Percentiles rank a stretch among this genome's conserved stretches.
phyloP scores from a whole-genome alignment of 2,888 invertebrate genomes.

The Yponomeuta sedellus region DNA sequence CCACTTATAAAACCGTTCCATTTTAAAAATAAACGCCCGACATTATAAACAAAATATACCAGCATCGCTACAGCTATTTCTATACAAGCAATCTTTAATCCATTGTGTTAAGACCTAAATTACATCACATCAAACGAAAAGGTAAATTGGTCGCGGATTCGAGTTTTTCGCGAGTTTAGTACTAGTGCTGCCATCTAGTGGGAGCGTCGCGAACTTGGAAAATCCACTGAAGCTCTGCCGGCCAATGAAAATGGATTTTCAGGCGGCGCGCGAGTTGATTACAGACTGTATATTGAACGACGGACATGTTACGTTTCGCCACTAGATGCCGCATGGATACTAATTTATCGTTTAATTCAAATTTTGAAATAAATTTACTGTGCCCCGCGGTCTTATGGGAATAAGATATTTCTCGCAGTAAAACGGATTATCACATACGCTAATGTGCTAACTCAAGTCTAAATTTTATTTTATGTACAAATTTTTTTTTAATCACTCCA shows the following conservation, averaged over 20 bases:
- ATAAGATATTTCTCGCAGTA: too few species aligned
- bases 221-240: conserved; percentile 41
- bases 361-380: not conserved
- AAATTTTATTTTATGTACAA: too few species aligned
- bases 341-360: not conserved
- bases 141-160: not conserved
- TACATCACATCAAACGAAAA: not conserved
- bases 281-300: not conserved
- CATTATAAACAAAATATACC: conserved; percentile 48
- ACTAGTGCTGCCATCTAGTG: conserved; percentile 48
- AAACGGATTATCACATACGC: too few species aligned
- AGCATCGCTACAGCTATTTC: not conserved
- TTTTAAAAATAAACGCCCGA: conserved; percentile 64
- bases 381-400: too few species aligned
- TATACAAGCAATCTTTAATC: not conserved
- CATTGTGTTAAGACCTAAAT: not conserved
- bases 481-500: too few species aligned
- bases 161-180: not conserved
- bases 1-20: conserved; percentile 65
- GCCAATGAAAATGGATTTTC: conserved; percentile 8
- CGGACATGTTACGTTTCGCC: not conserved
- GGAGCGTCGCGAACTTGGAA: conserved; percentile 30
- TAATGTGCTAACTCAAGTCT: too few species aligned
- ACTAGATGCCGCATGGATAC: not conserved
- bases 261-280: not conserved